Percentiles rank a stretch among this genome's conserved stretches.
These are phyloP conservation scores for Micrasema minimum DNA, from an alignment of 1,140 invertebrate species.

Conservation along the genomic window DNA sequence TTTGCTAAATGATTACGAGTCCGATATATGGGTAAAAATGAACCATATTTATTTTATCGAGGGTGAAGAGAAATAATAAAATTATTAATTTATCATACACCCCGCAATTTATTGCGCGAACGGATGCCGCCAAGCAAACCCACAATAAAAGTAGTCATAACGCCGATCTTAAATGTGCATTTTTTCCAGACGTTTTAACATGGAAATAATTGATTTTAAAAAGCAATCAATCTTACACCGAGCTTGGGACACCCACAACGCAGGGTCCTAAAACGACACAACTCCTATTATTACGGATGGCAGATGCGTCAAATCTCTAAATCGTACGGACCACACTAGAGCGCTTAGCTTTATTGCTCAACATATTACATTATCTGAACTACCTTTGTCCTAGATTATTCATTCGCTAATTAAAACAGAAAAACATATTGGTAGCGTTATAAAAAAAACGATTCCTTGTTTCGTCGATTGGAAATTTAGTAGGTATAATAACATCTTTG, in stretches of 20 bases:
- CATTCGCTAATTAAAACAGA: neutral
- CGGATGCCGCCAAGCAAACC: conserved; percentile 13
- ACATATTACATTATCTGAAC: too few species aligned
- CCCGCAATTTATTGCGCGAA: conserved; percentile 5
- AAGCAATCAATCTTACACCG: conserved; percentile 48
- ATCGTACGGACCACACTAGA: conserved; percentile 15
- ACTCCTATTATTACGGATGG: conserved; percentile 32
- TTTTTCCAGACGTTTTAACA: conserved; percentile 46
- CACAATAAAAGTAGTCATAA: conserved; percentile 38
- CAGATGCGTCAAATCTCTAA: conserved; percentile 38
- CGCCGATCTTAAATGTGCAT: conserved; percentile 41
- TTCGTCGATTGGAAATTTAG: too few species aligned
- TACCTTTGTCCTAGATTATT: too few species aligned
- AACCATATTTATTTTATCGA: too few species aligned
- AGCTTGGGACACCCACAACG: conserved; percentile 33
- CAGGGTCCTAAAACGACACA: conserved; percentile 24
- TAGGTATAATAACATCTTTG: too few species aligned
- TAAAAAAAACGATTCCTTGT: too few species aligned
- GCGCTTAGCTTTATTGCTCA: conserved; percentile 11
- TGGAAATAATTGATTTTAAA: conserved; percentile 54
- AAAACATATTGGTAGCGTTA: too few species aligned
- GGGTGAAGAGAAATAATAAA: conserved; percentile 33
- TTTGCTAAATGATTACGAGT: too few species aligned
- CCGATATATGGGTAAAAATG: too few species aligned
- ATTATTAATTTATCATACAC: conserved; percentile 30